Percentiles rank a stretch among this genome's conserved stretches.
phyloP scores from a whole-genome alignment of 2,797 vertebrate species.

The Sebastiscus albofasciatus region DNA sequence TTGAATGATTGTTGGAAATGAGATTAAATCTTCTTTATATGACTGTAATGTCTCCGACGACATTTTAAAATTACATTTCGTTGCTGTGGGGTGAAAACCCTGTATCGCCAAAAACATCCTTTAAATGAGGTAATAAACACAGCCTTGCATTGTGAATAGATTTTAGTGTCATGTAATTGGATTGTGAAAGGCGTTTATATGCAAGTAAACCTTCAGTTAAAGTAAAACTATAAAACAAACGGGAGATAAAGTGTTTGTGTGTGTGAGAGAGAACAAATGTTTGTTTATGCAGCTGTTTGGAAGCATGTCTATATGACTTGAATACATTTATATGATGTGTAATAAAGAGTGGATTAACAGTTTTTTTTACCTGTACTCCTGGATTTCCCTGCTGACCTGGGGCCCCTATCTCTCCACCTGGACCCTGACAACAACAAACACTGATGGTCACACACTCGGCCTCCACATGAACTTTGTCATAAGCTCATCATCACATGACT shows the following conservation, averaged over 20 bases:
- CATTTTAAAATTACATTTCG: slow-evolving; percentile 9
- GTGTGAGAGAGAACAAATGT: background rate
- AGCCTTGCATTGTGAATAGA: background rate
- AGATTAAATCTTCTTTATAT: background rate
- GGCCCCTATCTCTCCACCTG: slow-evolving; percentile 88
- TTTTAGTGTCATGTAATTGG: background rate
- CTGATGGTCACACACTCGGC: slow-evolving; percentile 2
- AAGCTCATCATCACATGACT: background rate
- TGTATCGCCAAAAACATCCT: background rate
- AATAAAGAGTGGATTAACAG: background rate
- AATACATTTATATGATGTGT: background rate
- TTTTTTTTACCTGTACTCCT: slow-evolving; percentile 83
- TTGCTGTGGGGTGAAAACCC: background rate
- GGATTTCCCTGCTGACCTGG: slow-evolving; percentile 93
- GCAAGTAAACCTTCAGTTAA: background rate
- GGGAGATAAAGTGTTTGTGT: background rate
- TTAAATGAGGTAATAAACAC: background rate
- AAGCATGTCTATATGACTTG: background rate
- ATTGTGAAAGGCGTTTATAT: background rate
- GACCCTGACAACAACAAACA: slow-evolving; percentile 80
- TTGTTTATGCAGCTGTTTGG: background rate
- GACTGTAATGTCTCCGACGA: background rate
- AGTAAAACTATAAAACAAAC: background rate
- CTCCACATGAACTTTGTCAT: slow-evolving; percentile 2
- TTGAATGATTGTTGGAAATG: background rate